These are phyloP conservation scores for Hystrix cristata DNA, from an alignment of 2,113 vertebrate species.

Conservation along the genomic window DNA sequence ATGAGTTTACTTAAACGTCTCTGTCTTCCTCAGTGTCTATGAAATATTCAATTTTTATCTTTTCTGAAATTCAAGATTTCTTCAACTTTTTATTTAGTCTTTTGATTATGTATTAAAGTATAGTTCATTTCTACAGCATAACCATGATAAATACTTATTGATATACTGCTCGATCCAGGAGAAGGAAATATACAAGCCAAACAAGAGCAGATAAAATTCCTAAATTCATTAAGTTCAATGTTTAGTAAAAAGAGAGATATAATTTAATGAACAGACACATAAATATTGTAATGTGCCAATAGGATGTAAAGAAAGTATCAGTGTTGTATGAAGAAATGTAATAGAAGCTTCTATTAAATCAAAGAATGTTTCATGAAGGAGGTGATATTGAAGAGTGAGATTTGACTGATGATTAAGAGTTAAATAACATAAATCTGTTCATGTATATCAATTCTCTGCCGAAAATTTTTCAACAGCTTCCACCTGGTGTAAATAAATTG, in stretches of 20 bases:
- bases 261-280: neutral
- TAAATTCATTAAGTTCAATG: neutral
- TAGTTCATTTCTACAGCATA: neutral
- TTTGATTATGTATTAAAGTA: neutral
- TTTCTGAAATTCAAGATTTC: constrained; percentile 9
- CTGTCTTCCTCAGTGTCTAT: neutral
- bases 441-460: neutral
- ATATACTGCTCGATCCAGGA: neutral
- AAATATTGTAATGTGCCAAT: neutral
- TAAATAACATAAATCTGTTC: neutral
- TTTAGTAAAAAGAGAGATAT: neutral
- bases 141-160: neutral
- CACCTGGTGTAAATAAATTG: neutral
- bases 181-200: neutral
- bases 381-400: neutral
- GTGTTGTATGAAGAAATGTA: neutral
- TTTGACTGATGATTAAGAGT: neutral
- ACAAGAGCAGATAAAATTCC: neutral
- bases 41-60: neutral
- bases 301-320: neutral
- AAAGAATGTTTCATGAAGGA: neutral
- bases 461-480: neutral
- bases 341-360: neutral
- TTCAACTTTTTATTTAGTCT: neutral
- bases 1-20: neutral